A percentile compares a stretch with the other conserved stretches of the same genome.
Conservation (phyloP, 2,113 vertebrate species). For the Heptranchias perlo region DNA sequence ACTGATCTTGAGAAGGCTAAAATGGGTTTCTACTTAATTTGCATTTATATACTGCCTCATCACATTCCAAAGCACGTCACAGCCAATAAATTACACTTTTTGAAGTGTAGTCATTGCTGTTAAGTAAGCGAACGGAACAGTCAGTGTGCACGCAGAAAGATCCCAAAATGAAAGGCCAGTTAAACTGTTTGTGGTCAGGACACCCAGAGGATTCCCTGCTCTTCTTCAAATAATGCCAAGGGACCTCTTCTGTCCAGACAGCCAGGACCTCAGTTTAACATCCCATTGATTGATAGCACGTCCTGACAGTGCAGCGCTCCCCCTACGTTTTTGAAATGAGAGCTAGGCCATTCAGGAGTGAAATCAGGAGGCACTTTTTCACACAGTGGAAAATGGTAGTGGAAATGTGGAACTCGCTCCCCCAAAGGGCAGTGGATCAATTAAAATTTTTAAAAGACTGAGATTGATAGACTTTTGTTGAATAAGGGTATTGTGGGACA, state of each 20-base stretch:
- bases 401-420: neutral
- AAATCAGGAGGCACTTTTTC: neutral
- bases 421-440: neutral
- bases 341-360: neutral
- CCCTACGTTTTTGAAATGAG: neutral
- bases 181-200: neutral
- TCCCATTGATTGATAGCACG: neutral
- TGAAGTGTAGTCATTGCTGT: neutral
- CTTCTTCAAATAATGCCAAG: neutral
- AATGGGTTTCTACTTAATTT: neutral
- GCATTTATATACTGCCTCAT: no score
- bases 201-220: neutral
- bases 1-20: neutral
- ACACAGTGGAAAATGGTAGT: neutral
- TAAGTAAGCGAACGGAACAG: neutral
- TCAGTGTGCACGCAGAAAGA: neutral
- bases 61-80: neutral
- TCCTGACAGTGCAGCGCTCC: neutral
- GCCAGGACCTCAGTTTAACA: neutral
- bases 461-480: neutral
- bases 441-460: neutral
- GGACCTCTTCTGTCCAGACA: neutral
- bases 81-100: neutral
- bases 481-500: neutral
- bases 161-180: neutral